Percentiles rank a stretch among this genome's conserved stretches.
These are phyloP conservation scores for Coptodon rendalli DNA, from an alignment of 2,113 vertebrate genomes.

Conservation along the genomic window DNA sequence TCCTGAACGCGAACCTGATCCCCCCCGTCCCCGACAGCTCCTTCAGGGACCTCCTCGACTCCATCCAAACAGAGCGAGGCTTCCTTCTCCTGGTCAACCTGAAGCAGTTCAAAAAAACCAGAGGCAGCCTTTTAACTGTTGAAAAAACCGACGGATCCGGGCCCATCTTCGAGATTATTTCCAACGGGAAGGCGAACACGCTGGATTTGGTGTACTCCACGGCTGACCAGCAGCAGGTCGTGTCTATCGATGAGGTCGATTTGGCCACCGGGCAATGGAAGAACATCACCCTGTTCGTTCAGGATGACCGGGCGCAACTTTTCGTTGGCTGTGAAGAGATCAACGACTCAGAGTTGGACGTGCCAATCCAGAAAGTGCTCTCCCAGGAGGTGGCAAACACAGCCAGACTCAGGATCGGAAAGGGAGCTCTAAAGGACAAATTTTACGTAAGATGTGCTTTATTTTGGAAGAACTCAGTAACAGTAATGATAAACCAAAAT, in stretches of 20 bases:
- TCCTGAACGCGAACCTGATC: constrained; percentile 87
- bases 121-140: constrained; percentile 83
- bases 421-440: constrained; percentile 83
- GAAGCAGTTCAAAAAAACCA: constrained; percentile 84
- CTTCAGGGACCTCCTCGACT: constrained; percentile 91
- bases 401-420: constrained; percentile 83
- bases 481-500: not conserved
- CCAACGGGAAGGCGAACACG: constrained; percentile 88
- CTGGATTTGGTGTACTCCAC: constrained; percentile 85
- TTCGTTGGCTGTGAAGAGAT: constrained; percentile 93
- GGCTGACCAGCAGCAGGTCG: constrained; percentile 77
- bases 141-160: constrained; percentile 84
- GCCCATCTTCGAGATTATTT: constrained; percentile 87
- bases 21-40: constrained; percentile 82
- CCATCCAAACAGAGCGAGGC: constrained; percentile 86
- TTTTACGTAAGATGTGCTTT: constrained; percentile 79
- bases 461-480: not conserved
- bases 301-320: constrained; percentile 89
- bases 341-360: constrained; percentile 83
- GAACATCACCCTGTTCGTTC: constrained; percentile 93
- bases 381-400: constrained; percentile 77
- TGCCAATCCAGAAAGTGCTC: constrained; percentile 86
- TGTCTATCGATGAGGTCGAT: constrained; percentile 85
- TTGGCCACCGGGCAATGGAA: constrained; percentile 90
- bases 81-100: constrained; percentile 90